Conservation (phyloP, 2,113 vertebrate genomes). For the Pachyramphus minor region DNA sequence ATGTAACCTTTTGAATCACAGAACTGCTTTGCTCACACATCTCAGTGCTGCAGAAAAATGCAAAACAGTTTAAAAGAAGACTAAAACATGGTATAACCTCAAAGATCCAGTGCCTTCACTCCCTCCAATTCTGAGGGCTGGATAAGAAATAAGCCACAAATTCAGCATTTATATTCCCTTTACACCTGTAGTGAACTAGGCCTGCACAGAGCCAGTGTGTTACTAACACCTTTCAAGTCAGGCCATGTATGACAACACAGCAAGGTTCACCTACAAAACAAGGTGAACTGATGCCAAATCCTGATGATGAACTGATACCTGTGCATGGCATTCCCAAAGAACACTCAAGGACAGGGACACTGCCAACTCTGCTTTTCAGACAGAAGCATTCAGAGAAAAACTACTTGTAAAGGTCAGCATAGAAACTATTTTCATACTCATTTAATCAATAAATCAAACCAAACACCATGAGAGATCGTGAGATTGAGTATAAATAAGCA, state of each 20-base stretch:
- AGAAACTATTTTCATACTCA: neutral
- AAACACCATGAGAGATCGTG: neutral
- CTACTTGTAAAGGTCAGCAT: neutral
- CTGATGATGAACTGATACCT: neutral
- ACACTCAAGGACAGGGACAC: neutral
- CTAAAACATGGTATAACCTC: neutral
- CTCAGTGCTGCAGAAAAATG: neutral
- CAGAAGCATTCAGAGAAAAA: neutral
- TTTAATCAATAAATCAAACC: neutral
- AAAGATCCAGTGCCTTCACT: neutral
- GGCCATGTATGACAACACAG: neutral
- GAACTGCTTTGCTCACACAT: neutral
- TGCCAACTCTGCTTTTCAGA: neutral
- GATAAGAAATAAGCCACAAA: neutral
- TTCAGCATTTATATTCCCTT: neutral
- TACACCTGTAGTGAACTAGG: neutral
- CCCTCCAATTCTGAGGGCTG: neutral
- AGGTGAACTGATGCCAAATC: neutral
- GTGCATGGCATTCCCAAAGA: neutral
- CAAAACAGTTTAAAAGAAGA: neutral
- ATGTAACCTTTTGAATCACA: neutral
- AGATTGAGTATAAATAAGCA: neutral
- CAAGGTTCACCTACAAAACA: neutral
- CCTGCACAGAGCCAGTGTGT: neutral
- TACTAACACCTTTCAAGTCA: neutral